Evolutionary conservation across 64 coral and sea anemone species (phyloP), one percentile per base, ranked within the genome.

Genomic region (Acropora tenuis): DNA sequence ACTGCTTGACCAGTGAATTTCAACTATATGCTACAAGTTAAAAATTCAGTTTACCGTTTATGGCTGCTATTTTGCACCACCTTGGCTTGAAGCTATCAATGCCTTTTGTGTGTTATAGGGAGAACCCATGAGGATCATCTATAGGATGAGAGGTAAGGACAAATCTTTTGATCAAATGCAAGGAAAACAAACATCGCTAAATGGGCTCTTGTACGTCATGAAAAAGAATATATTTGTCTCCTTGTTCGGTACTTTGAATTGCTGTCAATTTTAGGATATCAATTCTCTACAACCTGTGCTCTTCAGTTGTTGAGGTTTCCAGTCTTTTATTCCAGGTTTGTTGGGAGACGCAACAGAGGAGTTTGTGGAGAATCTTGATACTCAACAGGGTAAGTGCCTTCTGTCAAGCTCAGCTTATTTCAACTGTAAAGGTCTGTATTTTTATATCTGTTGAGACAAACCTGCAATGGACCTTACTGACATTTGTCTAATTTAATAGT

Each of bases 261-360:
- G 2, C 0, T 71, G 1, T 5, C 68, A 71, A 2, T 71, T 71
- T 71, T 18, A 50, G 17, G 17, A 18, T 17, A 78, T 0, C 76
- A 78, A 17, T 45, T 10, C 10, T 19, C 2, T 49, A 5, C 1
- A 0, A 48, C 13, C 10, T 12, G 16, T 15, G 60, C 60, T 63
- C 10, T 2, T 13, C 16, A 13, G 2, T 53, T 48, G 2, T 53
- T 48, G 44, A 49, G 15, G 1, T 1, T 11, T 19, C 40, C 30
- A 53, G 44, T 42, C 7, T 13, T 63, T 68, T 30, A 3, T 30
- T 78, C 67, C 48, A 98, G 97, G 97, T 91, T 88, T 98, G 66
- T 80, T 98, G n/a, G 97, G 97, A 7, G 97, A 98, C 89, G 97
- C 97, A 2, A 98, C 97, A 17, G 97, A 98, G 58, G 97, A 98